These are phyloP conservation scores for Poecilia latipinna DNA, from an alignment of 2,113 vertebrate species.

Conservation along the genomic window DNA sequence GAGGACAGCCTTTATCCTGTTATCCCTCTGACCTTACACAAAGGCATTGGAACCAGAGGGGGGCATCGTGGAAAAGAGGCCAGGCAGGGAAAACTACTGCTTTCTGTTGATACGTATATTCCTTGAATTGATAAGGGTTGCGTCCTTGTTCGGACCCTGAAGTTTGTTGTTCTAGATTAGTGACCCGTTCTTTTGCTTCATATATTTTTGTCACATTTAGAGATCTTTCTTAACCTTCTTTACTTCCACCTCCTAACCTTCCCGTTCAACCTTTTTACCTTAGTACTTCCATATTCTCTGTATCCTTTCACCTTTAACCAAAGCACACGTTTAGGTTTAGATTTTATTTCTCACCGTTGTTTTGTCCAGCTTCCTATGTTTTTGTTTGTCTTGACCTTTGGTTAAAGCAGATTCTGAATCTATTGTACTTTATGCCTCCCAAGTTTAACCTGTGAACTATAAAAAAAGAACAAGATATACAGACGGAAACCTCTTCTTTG, in stretches of 20 bases:
- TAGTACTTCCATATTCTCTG: slow-evolving; percentile 37
- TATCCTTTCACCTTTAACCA: slow-evolving; percentile 57
- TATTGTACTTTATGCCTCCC: slow-evolving; percentile 25
- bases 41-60: slow-evolving; percentile 56
- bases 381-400: slow-evolving; percentile 33
- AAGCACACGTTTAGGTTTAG: slow-evolving; percentile 25
- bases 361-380: slow-evolving; percentile 25
- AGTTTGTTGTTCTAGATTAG: slow-evolving; percentile 36
- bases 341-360: slow-evolving; percentile 51
- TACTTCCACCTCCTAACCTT: slow-evolving; percentile 43
- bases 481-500: neutral
- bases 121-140: slow-evolving; percentile 31
- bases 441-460: slow-evolving; percentile 24
- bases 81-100: slow-evolving; percentile 38
- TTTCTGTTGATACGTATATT: slow-evolving; percentile 29
- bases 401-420: slow-evolving; percentile 10
- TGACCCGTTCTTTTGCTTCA: slow-evolving; percentile 28
- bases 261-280: slow-evolving; percentile 43
- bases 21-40: slow-evolving; percentile 76
- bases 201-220: slow-evolving; percentile 46
- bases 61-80: slow-evolving; percentile 43
- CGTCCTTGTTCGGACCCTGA: slow-evolving; percentile 57
- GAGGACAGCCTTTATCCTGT: slow-evolving; percentile 78
- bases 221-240: slow-evolving; percentile 25
- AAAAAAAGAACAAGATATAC: slow-evolving; percentile 3